Conservation (phyloP, 2,797 vertebrate species). For the Crenichthys baileyi region DNA sequence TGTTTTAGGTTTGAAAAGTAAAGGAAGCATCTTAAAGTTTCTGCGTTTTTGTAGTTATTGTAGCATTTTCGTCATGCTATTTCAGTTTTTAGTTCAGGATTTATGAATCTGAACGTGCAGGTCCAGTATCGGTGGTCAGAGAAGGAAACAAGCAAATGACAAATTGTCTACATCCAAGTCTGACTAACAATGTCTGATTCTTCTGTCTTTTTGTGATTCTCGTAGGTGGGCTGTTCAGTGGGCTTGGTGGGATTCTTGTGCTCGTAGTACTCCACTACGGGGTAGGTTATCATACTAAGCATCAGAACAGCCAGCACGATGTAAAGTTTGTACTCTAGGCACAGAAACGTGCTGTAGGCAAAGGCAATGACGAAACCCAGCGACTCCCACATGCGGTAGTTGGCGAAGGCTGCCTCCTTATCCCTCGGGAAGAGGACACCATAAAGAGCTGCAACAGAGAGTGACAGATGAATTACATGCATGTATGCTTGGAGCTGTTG, state of each 20-base stretch:
- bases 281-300: conserved; percentile 78
- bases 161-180: conserved; percentile 55
- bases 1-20: neutral
- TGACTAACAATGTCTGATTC: conserved; percentile 7
- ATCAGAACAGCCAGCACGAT: conserved; percentile 83
- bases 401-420: conserved; percentile 94
- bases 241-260: conserved; percentile 61
- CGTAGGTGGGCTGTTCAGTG: neutral
- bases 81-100: neutral
- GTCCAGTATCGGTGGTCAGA: neutral
- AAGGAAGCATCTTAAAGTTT: neutral
- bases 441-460: conserved; percentile 83
- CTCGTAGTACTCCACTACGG: conserved; percentile 84
- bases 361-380: conserved; percentile 91
- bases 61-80: neutral
- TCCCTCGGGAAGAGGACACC: conserved; percentile 87
- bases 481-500: too few relatives aligned
- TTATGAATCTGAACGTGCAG: conserved; percentile 1
- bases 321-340: conserved; percentile 87
- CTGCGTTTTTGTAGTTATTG: neutral
- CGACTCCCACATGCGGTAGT: conserved; percentile 95
- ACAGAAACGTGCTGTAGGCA: conserved; percentile 89
- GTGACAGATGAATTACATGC: neutral
- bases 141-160: neutral
- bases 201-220: rapidly evolving